These are phyloP conservation scores for Hoplostethus atlanticus DNA, from an alignment of 2,797 vertebrate species.

Conservation along the genomic window DNA sequence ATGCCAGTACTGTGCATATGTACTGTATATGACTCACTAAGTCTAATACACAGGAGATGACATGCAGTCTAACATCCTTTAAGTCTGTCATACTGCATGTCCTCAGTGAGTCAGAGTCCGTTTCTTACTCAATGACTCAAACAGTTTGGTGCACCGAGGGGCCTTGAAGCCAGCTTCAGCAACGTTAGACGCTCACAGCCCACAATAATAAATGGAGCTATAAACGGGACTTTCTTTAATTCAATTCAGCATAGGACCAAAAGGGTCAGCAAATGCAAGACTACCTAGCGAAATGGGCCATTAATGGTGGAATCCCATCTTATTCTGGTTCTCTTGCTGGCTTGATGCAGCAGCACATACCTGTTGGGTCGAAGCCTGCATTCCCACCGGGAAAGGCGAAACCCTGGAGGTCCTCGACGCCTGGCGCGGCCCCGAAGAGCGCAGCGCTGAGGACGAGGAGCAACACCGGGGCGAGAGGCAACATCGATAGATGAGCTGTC, in stretches of 20 bases:
- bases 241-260: not conserved
- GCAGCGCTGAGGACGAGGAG: slow-evolving; percentile 71
- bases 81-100: slow-evolving; percentile 17
- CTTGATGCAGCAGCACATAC: slow-evolving; percentile 44
- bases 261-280: not conserved
- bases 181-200: not conserved
- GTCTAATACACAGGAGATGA: slow-evolving; percentile 32
- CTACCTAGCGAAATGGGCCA: too few species aligned
- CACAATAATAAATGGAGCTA: not conserved
- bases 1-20: not conserved
- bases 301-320: not conserved
- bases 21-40: not conserved
- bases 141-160: slow-evolving; percentile 28
- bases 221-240: not conserved
- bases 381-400: slow-evolving; percentile 51
- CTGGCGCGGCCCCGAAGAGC: slow-evolving; percentile 63
- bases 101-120: slow-evolving; percentile 56
- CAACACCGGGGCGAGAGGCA: slow-evolving; percentile 54
- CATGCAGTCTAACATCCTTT: slow-evolving; percentile 24
- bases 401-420: slow-evolving; percentile 63
- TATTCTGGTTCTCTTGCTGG: not conserved
- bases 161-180: slow-evolving; percentile 9
- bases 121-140: slow-evolving; percentile 48
- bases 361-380: slow-evolving; percentile 57
- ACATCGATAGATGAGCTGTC: slow-evolving; percentile 51